These are phyloP conservation scores for Mercenaria mercenaria DNA, from an alignment of 1,140 invertebrate species.

Conservation along the genomic window DNA sequence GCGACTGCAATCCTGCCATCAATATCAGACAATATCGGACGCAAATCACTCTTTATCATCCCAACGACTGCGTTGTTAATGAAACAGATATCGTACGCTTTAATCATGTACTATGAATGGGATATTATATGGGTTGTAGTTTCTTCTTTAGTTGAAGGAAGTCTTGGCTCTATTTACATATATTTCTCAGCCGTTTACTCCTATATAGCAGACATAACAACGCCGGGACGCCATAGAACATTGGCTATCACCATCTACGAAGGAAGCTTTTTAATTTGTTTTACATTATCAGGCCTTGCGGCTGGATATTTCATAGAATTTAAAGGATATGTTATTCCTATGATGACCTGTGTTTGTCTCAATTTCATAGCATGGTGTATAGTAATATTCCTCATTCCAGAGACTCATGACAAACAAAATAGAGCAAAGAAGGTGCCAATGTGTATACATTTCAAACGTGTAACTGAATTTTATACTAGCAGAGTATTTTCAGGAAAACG, in stretches of 20 bases:
- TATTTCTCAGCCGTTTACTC: background rate
- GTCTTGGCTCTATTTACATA: background rate
- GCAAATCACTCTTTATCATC: slow-evolving; percentile 15
- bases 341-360: background rate
- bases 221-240: background rate
- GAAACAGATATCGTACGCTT: background rate
- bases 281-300: background rate
- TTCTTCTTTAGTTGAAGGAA: background rate
- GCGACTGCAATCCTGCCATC: background rate
- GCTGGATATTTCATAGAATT: slow-evolving; percentile 47
- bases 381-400: slow-evolving; percentile 18
- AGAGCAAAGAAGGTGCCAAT: background rate
- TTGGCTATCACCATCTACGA: slow-evolving; percentile 6
- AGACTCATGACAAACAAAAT: slow-evolving; percentile 15
- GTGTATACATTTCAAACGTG: background rate
- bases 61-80: background rate
- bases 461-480: background rate
- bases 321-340: background rate
- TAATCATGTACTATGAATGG: slow-evolving; percentile 35
- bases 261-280: background rate
- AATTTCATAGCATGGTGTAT: slow-evolving; percentile 6
- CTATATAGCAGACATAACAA: slow-evolving; percentile 57
- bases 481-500: background rate
- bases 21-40: slow-evolving; percentile 26
- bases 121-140: slow-evolving; percentile 37